Evolutionary conservation across 2,888 invertebrate species (phyloP), one percentile per base, ranked within the genome.

Genomic region (Polietes domitor): DNA sequence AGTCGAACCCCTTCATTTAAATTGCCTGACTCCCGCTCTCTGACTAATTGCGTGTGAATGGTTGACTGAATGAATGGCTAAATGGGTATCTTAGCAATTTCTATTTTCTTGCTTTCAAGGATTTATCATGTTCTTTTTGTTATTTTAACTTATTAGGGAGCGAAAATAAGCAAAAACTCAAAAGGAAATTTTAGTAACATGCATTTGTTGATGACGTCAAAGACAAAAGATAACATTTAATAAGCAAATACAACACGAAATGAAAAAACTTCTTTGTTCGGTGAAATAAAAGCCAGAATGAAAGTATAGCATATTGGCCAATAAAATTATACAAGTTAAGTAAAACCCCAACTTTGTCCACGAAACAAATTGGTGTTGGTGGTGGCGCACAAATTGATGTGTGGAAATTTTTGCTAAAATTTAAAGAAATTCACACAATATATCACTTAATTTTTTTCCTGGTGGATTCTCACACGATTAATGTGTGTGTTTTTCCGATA

Each of bases 171-270:
- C 4, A n/a, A 50, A 50, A 17, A 37, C 28, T 17, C 17, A 21
- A 41, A 28, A 72, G 41, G n/a, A 41, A 55, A 19, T 21, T 15
- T 6, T 24, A 21, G 2, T 24, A 24, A 72, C 72, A 72, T 72
- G 72, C 72, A 72, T 55, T 72, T 55, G 72, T 72, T 55, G 72
- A 72, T 72, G 72, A 72, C 72, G 72, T 72, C 72, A 72, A 53
- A 58, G 24, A 70, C 17, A 19, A n/a, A 28, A 26, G 43, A 70
- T 19, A 58, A 58, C 15, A 47, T n/a, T n/a, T n/a, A 47, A 15
- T 17, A 58, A 24, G 58, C 12, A 58, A 58, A 47, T n/a, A 47
- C 2, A 2, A 1, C 47, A n/a, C n/a, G n/a, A 37, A 47, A 47
- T 15, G 47, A 47, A n/a, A 47, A 32, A 41, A 41, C 6, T 41